Base-by-base conservation (phyloP, 2,113 vertebrate genomes). In the Tragelaphus imberbis region DNA sequence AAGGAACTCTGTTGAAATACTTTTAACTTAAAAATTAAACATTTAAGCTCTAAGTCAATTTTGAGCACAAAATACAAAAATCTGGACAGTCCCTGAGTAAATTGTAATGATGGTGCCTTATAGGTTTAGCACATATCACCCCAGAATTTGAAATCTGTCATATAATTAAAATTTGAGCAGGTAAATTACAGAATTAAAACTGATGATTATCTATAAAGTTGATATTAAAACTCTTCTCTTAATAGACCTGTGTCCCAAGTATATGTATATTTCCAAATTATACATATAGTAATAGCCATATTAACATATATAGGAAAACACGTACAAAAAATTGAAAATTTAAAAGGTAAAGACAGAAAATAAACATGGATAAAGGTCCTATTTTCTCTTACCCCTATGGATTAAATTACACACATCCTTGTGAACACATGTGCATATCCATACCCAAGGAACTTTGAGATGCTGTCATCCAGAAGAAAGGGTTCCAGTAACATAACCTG, bases 1-100 rank as follows among this genome's bases (percentile, higher is more conserved):
- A 91, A 88, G 80, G 25, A 95, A 77, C 10, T 91, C 15, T 79
- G 21, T 84, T 90, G 33, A 0, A 94, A 7, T 59, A 87, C 87
- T 97, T 97, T 47, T 95, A 89, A 91, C 21, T 90, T 86, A 51
- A 95, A 95, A 91, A 61, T 80, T 75, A 80, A 95, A 84, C 11
- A 23, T 86, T 87, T 95, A 75, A 86, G 19, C 12, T 79, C 8
- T 33, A 71, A 65, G 28, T 90, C 84, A 21, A 93, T 94, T 97
- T 97, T 88, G 59, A 96, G 58, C 28, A 63, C 84, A 63, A 92
- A 25, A 88, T 77, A 30, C 8, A 59, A 93, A 97, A 58, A 44
- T 90, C 21, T 75, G 16, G 10, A 71, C 88, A 44, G 9, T 68
- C 36, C 88, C 5, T 75, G 4, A 33, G 55, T 92, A 58, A 84